Percentiles rank a stretch among this genome's conserved stretches.
Evolutionary conservation across 2,888 invertebrate species (phyloP).

Genomic region (Zelleria hepariella): DNA sequence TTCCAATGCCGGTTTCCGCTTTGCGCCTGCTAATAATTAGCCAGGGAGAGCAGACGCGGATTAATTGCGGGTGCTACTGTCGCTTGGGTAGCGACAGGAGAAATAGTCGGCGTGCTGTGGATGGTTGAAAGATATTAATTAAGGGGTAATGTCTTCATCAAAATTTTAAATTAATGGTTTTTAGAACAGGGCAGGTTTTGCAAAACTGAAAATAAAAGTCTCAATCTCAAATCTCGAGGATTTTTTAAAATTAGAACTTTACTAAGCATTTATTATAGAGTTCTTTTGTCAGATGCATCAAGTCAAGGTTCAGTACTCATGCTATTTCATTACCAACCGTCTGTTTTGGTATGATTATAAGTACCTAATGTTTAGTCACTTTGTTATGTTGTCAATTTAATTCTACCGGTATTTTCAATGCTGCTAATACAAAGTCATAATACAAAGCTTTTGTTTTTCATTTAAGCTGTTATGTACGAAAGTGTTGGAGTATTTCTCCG

Average conservation of each 20-base stretch:
- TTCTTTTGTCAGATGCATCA: too few species aligned
- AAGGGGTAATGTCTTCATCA: background rate
- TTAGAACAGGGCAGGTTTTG: too few species aligned
- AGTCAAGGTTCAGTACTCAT: too few species aligned
- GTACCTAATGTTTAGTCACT: too few species aligned
- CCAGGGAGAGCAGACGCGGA: constrained; percentile 55
- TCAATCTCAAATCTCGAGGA: too few species aligned
- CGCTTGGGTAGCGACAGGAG: constrained; percentile 1
- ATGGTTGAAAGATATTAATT: background rate
- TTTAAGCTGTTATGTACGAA: background rate
- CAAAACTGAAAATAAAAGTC: too few species aligned
- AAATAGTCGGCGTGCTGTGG: background rate
- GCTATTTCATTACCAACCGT: too few species aligned
- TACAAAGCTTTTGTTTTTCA: background rate
- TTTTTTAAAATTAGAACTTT: too few species aligned
- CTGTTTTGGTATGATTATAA: too few species aligned
- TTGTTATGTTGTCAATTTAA: background rate
- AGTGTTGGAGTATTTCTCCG: background rate
- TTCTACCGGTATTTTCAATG: background rate
- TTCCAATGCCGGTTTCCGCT: constrained; percentile 59
- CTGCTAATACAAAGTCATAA: background rate
- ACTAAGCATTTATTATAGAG: too few species aligned
- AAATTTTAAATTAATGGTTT: too few species aligned
- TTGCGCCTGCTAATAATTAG: constrained; percentile 59
- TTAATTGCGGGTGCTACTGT: constrained; percentile 39